Percentiles rank a stretch among this genome's conserved stretches.
These are phyloP conservation scores for Heliopora coerulea DNA, from an alignment of 92 coral and sea anemone species.

Conservation along the genomic window DNA sequence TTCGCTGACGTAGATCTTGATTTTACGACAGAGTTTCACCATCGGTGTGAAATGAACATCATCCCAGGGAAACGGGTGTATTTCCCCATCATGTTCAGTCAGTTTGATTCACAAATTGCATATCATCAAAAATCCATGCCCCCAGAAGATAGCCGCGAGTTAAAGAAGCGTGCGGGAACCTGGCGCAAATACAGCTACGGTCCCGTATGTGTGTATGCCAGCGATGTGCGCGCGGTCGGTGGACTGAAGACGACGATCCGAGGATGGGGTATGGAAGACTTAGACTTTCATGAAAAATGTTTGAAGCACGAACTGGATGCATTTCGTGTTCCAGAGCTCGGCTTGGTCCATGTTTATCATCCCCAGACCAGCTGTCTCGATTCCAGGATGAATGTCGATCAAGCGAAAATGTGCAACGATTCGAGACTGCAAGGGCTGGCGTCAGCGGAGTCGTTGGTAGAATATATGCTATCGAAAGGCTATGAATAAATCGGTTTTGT, in stretches of 20 bases:
- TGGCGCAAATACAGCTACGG: slow-evolving; percentile 97
- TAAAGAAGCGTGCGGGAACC: slow-evolving; percentile 81
- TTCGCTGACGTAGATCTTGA: slow-evolving; percentile 93
- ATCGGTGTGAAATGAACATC: slow-evolving; percentile 87
- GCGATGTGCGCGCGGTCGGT: slow-evolving; percentile 79
- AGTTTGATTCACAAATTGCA: slow-evolving; percentile 70
- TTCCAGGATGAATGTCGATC: slow-evolving; percentile 28
- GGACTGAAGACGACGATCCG: slow-evolving; percentile 95
- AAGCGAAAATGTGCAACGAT: slow-evolving; percentile 34
- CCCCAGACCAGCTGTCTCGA: slow-evolving; percentile 33
- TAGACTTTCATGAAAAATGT: slow-evolving; percentile 88
- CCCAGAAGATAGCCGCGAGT: slow-evolving; percentile 11
- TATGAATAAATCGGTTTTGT: slow-evolving; percentile 19
- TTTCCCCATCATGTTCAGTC: slow-evolving; percentile 94
- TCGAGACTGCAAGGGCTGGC: slow-evolving; percentile 35
- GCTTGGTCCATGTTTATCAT: slow-evolving; percentile 88
- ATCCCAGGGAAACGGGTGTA: slow-evolving; percentile 83
- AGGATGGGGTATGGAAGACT: slow-evolving; percentile 99
- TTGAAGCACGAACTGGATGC: slow-evolving; percentile 65
- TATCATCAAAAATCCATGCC: slow-evolving; percentile 52
- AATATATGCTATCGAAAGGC: slow-evolving; percentile 29
- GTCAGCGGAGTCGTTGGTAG: slow-evolving; percentile 35
- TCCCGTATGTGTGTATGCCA: slow-evolving; percentile 79
- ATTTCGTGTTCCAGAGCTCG: slow-evolving; percentile 89
- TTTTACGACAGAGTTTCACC: slow-evolving; percentile 70